Evolutionary conservation across 1,140 invertebrate species (phyloP), one percentile per base, ranked within the genome.

Genomic region (Sarcophaga bullata): DNA sequence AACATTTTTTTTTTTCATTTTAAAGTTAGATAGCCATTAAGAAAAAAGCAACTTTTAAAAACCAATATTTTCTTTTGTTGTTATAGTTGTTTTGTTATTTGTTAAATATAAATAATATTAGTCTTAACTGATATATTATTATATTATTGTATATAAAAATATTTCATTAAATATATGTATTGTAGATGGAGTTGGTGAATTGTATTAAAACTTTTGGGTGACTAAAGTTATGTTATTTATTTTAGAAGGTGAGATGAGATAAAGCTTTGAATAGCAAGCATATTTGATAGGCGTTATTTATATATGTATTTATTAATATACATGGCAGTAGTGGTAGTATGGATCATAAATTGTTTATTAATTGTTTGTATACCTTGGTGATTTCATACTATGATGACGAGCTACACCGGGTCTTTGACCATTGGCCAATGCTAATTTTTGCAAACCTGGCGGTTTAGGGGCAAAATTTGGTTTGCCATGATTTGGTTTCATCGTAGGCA

Each of bases 331-430:
- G 25, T 37, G 25, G 25, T 37, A 37, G 58, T 72, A 19, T 72
- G 19, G 62, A 19, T 72, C 13, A 58, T 13, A 58, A 58, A 68
- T 19, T 68, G 62, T 19, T 68, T 19, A 68, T 19, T 8, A 68
- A 73, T 81, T 81, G 68, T 49, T 62, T 81, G 54, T 81, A 84
- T 90, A 90, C 89, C 89, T 90, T 85, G 89, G 89, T 80, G 89
- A 89, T 84, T 90, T 90, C 89, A 90, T 89, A 86, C 89, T 90
- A 85, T 90, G 89, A 82, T 90, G 89, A 47, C 89, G 85, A 48
- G 86, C 84, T 46, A 90, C 89, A 81, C 81, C 85, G 80, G 89
- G 85, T 73, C 87, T 87, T 80, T 89, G 88, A 58, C 87, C 87
- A 83, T 89, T 89, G 62, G 85, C 87, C 25, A 87, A 54, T n/a